A percentile compares a stretch with the other conserved stretches of the same genome.
phyloP scores from a whole-genome alignment of 2,888 invertebrate species.

The Chalcosyrphus nemorum region DNA sequence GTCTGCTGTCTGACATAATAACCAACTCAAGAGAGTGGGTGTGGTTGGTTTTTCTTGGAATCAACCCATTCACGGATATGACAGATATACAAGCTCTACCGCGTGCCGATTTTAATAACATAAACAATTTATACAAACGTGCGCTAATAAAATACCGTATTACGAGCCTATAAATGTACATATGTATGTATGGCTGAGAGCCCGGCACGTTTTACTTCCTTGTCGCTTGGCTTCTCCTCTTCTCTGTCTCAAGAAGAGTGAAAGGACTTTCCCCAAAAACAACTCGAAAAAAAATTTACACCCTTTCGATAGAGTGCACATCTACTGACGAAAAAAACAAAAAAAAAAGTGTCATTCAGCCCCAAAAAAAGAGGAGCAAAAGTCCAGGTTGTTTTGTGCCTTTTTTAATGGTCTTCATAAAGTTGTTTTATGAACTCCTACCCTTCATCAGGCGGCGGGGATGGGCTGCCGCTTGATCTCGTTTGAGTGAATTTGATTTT shows the following conservation, averaged over 20 bases:
- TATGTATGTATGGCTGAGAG: background rate
- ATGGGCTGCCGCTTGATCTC: background rate
- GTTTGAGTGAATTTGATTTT: constrained; percentile 39
- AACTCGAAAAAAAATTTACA: background rate
- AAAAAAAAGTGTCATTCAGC: constrained; percentile 11
- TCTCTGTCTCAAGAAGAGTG: too few relatives aligned
- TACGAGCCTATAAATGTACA: constrained; percentile 47
- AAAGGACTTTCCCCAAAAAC: constrained; percentile 21
- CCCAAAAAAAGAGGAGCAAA: background rate
- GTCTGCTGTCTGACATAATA: constrained; percentile 52
- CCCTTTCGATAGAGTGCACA: constrained; percentile 34
- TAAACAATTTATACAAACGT: constrained; percentile 44
- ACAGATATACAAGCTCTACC: constrained; percentile 1
- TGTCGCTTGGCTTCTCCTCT: constrained; percentile 12
- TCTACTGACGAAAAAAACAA: too few relatives aligned
- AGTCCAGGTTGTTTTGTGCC: constrained; percentile 15
- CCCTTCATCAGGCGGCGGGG: background rate
- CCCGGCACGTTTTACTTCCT: constrained; percentile 36
- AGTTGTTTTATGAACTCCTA: constrained; percentile 51
- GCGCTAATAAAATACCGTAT: constrained; percentile 46
- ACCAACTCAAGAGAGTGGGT: constrained; percentile 24
- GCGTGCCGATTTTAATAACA: constrained; percentile 26
- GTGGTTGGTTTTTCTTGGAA: constrained; percentile 47
- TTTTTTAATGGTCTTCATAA: constrained; percentile 47
- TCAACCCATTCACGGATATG: constrained; percentile 61